Base-by-base conservation (phyloP, 2,888 invertebrate genomes). In the Hirudinaria manillensis region DNA sequence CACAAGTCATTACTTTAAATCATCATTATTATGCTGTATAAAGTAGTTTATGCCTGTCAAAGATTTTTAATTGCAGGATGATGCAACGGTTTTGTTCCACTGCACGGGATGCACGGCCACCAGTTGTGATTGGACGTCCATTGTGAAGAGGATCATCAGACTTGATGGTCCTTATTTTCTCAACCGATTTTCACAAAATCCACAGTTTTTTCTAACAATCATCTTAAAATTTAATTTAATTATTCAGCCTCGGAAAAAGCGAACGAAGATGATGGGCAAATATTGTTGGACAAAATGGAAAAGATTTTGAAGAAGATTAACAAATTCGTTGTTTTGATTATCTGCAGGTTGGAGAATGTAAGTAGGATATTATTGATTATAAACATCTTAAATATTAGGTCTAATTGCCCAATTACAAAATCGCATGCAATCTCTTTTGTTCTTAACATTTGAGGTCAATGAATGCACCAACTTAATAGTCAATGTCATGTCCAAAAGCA, bases 31-130 rank as follows among this genome's bases (percentile, higher is more conserved):
- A n/a, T n/a, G n/a, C n/a, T n/a, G n/a, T n/a, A n/a, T n/a, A n/a
- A n/a, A n/a, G n/a, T n/a, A n/a, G n/a, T n/a, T n/a, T n/a, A n/a
- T n/a, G n/a, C n/a, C n/a, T n/a, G n/a, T n/a, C n/a, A n/a, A n/a
- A n/a, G n/a, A n/a, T n/a, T n/a, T n/a, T n/a, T n/a, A n/a, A 36
- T 45, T 56, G 27, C 78, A 82, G 81, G 34, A 75, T 38, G 80
- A 79, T 7, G 36, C 75, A 56, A 72, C 77, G 24, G 79, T 83
- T 19, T 80, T 83, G 73, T 82, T 81, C 74, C 83, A 83, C 77
- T 81, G 81, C 76, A 80, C 81, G 70, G 82, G 81, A 21, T 79
- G 81, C 70, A 81, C 81, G 24, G 78, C 79, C 13, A 61, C 70
- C 27, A 81, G 81, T 71, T 70, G 75, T 7, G 75, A 75, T 53